Conservation (phyloP, 2,113 vertebrate genomes). For the Passer domesticus region DNA sequence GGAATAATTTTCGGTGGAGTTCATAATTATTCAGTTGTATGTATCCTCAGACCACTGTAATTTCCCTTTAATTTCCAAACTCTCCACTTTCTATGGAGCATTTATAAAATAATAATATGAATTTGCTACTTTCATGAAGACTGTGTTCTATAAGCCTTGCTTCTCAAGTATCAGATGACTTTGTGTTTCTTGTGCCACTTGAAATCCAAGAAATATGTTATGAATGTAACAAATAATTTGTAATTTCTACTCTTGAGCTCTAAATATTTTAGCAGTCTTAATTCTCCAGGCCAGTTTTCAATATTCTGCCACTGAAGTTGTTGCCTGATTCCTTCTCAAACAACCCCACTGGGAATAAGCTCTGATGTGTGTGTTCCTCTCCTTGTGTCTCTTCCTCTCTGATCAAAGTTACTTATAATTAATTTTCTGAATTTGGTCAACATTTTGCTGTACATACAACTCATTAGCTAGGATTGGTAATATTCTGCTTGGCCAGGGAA, state of each 20-base stretch:
- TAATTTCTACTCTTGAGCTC: background rate
- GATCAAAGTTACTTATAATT: background rate
- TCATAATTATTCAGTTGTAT: constrained; percentile 9
- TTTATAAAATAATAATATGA: background rate
- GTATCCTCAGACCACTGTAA: background rate
- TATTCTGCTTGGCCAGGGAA: background rate
- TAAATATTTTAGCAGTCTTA: background rate
- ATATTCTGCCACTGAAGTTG: background rate
- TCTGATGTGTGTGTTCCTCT: background rate
- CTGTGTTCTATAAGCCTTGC: rapidly evolving
- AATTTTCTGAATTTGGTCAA: background rate
- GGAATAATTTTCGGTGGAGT: background rate
- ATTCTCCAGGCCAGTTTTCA: background rate
- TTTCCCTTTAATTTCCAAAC: background rate
- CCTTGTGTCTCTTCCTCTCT: background rate
- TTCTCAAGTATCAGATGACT: background rate
- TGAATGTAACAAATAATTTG: background rate
- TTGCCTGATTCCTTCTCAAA: background rate
- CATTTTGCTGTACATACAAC: background rate
- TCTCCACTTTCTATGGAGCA: background rate
- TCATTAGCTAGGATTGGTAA: background rate
- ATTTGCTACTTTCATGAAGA: background rate
- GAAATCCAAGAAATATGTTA: background rate
- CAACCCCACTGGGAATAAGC: background rate
- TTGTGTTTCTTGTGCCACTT: background rate